Conservation (phyloP, 2,797 vertebrate genomes). For the Trichosurus vulpecula region DNA sequence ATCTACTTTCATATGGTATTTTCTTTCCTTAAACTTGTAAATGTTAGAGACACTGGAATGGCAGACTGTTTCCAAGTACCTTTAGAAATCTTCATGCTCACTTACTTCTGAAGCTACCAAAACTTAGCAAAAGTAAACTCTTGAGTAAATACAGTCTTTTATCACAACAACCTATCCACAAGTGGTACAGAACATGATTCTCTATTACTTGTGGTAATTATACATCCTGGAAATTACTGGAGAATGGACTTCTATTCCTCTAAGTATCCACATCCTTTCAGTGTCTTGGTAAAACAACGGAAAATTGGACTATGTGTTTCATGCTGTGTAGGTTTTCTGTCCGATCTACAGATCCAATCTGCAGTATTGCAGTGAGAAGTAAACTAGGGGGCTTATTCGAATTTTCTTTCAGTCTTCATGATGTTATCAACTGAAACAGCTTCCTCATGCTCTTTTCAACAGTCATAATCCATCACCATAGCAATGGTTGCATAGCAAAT, state of each 20-base stretch:
- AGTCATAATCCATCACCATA: too few species aligned
- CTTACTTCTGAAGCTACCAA: not conserved
- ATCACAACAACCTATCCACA: not conserved
- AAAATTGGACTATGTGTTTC: conserved; percentile 90
- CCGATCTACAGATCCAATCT: too few species aligned
- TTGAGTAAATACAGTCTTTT: not conserved
- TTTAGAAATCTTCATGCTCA: not conserved
- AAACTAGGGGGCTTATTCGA: too few species aligned
- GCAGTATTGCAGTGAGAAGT: too few species aligned
- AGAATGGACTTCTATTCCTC: conserved; percentile 52
- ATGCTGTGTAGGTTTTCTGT: too few species aligned
- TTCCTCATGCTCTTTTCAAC: too few species aligned
- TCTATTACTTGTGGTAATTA: conserved; percentile 15
- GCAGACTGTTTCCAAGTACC: not conserved
- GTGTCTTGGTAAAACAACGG: conserved; percentile 93
- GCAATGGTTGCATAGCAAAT: too few species aligned
- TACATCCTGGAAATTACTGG: conserved; percentile 21
- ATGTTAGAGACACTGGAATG: not conserved
- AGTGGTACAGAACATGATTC: not conserved
- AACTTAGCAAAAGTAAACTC: not conserved
- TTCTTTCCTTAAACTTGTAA: not conserved
- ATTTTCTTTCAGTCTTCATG: too few species aligned
- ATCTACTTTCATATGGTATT: not conserved
- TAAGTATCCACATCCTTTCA: conserved; percentile 76
- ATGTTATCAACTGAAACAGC: too few species aligned